Evolutionary conservation across 1,140 invertebrate species (phyloP), one percentile per base, ranked within the genome.

Genomic region (Mizuhopecten yessoensis): DNA sequence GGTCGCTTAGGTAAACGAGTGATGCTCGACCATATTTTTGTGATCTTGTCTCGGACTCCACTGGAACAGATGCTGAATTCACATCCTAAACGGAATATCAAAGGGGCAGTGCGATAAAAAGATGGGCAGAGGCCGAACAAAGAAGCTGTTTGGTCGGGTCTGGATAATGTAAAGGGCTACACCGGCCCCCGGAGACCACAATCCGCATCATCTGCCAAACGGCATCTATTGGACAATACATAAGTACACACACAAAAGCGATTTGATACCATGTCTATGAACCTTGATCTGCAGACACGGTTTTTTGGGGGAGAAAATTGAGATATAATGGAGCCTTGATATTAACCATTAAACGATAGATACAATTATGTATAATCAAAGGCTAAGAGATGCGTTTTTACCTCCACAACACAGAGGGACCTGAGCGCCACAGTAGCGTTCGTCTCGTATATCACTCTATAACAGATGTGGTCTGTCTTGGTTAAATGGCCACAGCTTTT

Each of bases 221-320:
- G 0, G 11, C 57, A 29, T 75, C 17, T 75, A 75, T 75, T 29
- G 57, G 57, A 75, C 57, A 75, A 75, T 75, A 75, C n/a, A 29
- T n/a, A 75, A 75, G 23, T 29, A 75, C 57, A 75, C 57, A n/a
- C 57, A 75, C 57, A 75, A 75, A n/a, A 75, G 57, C 17, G 57
- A 75, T 75, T 75, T 75, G 57, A 75, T 75, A 75, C 57, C 57
- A 75, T 17, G 57, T 17, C 9, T n/a, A n/a, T 75, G 57, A 75
- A 23, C 57, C 57, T 75, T 75, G 57, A 29, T 29, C 57, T 75
- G 57, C 57, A 75, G 57, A 75, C n/a, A 75, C 57, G 57, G n/a
- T 75, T 75, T 39, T 75, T 75, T 75, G 57, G 57, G n/a, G 57
- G 57, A 75, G 57, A 75, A 75, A 75, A 75, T 75, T 75, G 57